Conservation (phyloP, 2,113 vertebrate genomes). For the Stigmatopora argus region DNA sequence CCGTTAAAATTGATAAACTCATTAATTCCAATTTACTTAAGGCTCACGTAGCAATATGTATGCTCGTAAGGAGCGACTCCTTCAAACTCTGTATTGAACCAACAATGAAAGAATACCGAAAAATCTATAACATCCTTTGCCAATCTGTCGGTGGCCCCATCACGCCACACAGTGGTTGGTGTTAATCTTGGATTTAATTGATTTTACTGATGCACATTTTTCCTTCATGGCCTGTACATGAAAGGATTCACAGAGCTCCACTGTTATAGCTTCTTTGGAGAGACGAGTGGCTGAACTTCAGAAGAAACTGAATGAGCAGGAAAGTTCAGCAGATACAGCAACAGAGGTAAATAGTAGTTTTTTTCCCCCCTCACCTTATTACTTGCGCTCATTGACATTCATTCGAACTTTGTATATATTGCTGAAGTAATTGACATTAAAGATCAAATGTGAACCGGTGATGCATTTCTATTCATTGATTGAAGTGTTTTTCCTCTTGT, state of each 20-base stretch:
- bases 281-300: conserved; percentile 57
- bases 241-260: conserved; percentile 57
- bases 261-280: conserved; percentile 45
- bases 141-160: too few relatives aligned
- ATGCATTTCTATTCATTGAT: neutral
- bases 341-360: conserved; percentile 75
- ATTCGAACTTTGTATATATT: neutral
- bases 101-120: too few relatives aligned
- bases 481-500: neutral
- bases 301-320: conserved; percentile 36
- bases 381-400: neutral
- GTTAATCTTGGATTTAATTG: neutral
- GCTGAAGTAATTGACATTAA: neutral
- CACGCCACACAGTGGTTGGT: neutral
- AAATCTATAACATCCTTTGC: too few relatives aligned
- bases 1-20: neutral
- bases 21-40: too few relatives aligned
- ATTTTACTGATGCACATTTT: neutral
- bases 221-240: conserved; percentile 36
- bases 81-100: too few relatives aligned
- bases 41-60: too few relatives aligned
- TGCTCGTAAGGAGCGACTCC: too few relatives aligned
- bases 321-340: conserved; percentile 55
- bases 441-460: neutral
- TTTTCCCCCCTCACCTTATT: neutral